Percentiles rank a stretch among this genome's conserved stretches.
Evolutionary conservation across 2,797 vertebrate species (phyloP).

Genomic region (Prionace glauca): DNA sequence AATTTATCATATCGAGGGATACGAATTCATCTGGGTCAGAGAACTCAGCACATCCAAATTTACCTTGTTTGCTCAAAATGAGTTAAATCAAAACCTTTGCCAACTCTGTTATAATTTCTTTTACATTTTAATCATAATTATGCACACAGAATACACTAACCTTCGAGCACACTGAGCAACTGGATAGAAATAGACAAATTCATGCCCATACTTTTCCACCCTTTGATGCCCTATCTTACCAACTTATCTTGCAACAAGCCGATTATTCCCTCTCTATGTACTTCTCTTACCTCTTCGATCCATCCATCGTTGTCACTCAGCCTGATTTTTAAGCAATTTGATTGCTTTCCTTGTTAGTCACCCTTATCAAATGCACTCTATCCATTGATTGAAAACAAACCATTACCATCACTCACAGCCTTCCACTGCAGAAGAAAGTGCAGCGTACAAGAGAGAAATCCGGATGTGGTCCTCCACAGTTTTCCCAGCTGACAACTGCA

Average conservation of each 20-base stretch:
- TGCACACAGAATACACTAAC: not conserved
- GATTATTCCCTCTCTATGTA: not conserved
- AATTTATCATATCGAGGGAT: constrained; percentile 30
- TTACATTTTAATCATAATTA: constrained; percentile 34
- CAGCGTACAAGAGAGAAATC: not conserved
- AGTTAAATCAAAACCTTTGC: constrained; percentile 34
- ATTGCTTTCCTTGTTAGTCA: not conserved
- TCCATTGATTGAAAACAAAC: not conserved
- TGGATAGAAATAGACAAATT: not conserved
- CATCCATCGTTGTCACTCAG: not conserved
- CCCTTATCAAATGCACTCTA: not conserved
- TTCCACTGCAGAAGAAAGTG: not conserved
- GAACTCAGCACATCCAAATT: constrained; percentile 20
- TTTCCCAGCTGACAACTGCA: not conserved
- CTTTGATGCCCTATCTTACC: not conserved
- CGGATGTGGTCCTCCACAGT: not conserved
- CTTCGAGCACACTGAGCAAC: not conserved
- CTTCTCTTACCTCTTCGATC: not conserved
- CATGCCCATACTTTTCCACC: not conserved
- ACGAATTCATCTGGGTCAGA: constrained; percentile 6
- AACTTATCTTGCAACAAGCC: not conserved
- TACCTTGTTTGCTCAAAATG: constrained; percentile 33
- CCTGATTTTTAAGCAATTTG: not conserved
- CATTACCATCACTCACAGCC: not conserved
- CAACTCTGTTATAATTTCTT: constrained; percentile 20